Evolutionary conservation across 1,140 invertebrate species (phyloP), one percentile per base, ranked within the genome.

Genomic region (Solen grandis): DNA sequence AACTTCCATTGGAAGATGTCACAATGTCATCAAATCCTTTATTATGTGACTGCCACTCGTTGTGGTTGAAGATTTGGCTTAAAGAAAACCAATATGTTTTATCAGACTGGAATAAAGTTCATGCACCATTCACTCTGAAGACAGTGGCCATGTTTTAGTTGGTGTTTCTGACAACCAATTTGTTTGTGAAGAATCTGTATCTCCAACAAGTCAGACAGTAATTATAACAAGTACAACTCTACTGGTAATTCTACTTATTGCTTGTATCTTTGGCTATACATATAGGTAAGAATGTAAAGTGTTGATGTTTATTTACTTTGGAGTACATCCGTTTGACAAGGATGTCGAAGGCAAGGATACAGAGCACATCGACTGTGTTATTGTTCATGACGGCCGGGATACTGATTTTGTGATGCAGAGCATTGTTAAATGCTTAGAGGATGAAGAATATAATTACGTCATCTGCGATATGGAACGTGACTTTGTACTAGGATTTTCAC

Each of bases 41-140:
- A 14, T 57, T 68, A n/a, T 88, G 87, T 55, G 83, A 88, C 46
- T 88, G 87, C 50, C 52, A 82, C 36, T 85, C 86, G 2, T 25
- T 79, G 16, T 88, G 87, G 87, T 84, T 88, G 80, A 88, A 88
- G 52, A 50, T 36, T 1, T 88, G 86, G 86, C 55, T 88, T 10
- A n/a, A 82, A 19, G 63, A 50, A 16, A 55, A 80, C 8, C 36
- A 69, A n/a, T 25, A 62, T 8, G 13, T 36, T 4, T 60, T 85
- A 0, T 29, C 13, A 31, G 77, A 65, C 86, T 19, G n/a, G n/a
- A n/a, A n/a, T n/a, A n/a, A n/a, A n/a, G n/a, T n/a, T n/a, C n/a
- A n/a, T n/a, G n/a, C n/a, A 75, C 80, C 5, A 87, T 86, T 70
- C 84, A 82, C 54, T 74, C 69, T 41, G 68, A 80, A 22, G 41